phyloP scores from a whole-genome alignment of 2,113 vertebrate species.

The Casuarius casuarius region DNA sequence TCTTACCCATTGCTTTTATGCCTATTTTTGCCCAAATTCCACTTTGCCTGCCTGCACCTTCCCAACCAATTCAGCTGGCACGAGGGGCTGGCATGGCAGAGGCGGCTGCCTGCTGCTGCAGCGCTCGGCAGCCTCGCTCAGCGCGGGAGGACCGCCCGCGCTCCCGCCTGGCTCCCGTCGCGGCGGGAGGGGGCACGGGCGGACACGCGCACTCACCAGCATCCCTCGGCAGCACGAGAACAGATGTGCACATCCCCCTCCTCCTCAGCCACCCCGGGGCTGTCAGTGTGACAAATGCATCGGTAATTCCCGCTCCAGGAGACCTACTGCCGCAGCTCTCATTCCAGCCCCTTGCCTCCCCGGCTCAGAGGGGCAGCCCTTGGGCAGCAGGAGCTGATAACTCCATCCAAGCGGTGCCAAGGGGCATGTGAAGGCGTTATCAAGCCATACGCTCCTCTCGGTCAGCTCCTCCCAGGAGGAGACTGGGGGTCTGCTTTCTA shows the following conservation, averaged over 20 bases:
- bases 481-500: not conserved
- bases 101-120: not conserved
- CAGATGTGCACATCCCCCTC: not conserved
- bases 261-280: not conserved
- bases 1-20: not conserved
- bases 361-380: not conserved
- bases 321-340: fast-evolving
- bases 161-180: not conserved
- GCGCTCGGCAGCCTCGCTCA: not conserved
- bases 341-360: not conserved
- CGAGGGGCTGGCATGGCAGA: fast-evolving
- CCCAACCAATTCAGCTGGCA: not conserved
- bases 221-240: not conserved
- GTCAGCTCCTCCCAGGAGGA: not conserved
- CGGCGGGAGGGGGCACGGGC: not conserved
- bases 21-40: not conserved
- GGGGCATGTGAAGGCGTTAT: fast-evolving
- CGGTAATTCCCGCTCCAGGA: not conserved
- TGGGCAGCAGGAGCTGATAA: not conserved
- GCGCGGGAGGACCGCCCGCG: not conserved
- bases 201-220: not conserved
- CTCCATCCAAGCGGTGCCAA: not conserved
- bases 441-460: not conserved
- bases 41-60: not conserved
- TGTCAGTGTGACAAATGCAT: not conserved